Evolutionary conservation across 1,140 invertebrate genomes (phyloP).

Genomic region (Drosophila persimilis): DNA sequence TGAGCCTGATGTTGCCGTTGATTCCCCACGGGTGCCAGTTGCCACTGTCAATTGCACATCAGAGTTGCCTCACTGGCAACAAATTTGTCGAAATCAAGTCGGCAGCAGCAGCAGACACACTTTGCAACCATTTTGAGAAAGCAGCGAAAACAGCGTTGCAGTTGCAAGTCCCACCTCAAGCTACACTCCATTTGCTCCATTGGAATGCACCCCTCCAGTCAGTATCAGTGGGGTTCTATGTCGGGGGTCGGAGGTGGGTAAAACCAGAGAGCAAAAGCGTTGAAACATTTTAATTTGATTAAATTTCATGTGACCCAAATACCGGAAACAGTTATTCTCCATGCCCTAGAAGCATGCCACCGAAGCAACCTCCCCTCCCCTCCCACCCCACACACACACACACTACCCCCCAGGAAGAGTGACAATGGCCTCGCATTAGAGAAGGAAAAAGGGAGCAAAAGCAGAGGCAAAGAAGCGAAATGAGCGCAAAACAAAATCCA

Average conservation of each 20-base stretch:
- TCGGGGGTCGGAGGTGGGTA: conserved; percentile 9
- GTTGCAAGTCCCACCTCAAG: conserved; percentile 42
- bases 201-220: conserved; percentile 19
- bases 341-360: conserved; percentile 65
- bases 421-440: conserved; percentile 65
- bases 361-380: conserved; percentile 32
- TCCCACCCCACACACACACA: not conserved
- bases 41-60: conserved; percentile 70
- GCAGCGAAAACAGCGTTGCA: conserved; percentile 22
- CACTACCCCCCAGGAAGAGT: conserved; percentile 51
- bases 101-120: conserved; percentile 16
- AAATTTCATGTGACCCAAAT: conserved; percentile 82
- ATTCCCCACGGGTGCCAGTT: conserved; percentile 62
- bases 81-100: conserved; percentile 65
- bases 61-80: conserved; percentile 40
- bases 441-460: conserved; percentile 24
- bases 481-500: conserved; percentile 53
- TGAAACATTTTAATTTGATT: conserved; percentile 81
- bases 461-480: conserved; percentile 33
- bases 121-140: conserved; percentile 14
- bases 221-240: not conserved
- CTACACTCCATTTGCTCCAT: conserved; percentile 59
- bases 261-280: conserved; percentile 24
- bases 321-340: conserved; percentile 80
- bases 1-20: conserved; percentile 43